A percentile compares a stretch with the other conserved stretches of the same genome.
These are phyloP conservation scores for Symphodus melops DNA, from an alignment of 2,113 vertebrate genomes.

Conservation along the genomic window DNA sequence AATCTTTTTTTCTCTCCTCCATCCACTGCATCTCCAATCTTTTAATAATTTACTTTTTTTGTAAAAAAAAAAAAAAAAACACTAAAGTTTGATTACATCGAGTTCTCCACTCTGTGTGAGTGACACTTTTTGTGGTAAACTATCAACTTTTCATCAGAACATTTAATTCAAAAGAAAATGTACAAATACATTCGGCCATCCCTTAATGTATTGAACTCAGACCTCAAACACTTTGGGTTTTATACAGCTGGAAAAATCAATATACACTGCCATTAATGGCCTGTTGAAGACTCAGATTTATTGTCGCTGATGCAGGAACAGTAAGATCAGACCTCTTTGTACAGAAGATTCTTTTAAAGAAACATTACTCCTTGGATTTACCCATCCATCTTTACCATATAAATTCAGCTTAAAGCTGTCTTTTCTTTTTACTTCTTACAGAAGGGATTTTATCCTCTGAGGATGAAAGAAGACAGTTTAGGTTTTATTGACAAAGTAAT, in stretches of 20 bases:
- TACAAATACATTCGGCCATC: conserved; percentile 7
- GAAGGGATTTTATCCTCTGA: no score
- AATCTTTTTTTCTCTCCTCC: no score
- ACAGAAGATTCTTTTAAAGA: not conserved
- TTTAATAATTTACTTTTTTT: conserved; percentile 21
- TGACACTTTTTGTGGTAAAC: conserved; percentile 17
- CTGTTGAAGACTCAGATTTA: conserved; percentile 13
- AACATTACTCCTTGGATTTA: not conserved
- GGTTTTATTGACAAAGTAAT: no score
- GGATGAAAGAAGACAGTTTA: not conserved
- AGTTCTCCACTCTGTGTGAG: not conserved
- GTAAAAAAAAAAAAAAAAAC: conserved; percentile 16
- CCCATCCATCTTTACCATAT: no score
- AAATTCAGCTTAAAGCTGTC: no score
- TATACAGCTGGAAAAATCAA: conserved; percentile 40
- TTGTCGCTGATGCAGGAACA: conserved; percentile 9
- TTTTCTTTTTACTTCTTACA: no score
- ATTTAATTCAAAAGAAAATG: conserved; percentile 2
- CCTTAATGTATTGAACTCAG: conserved; percentile 36
- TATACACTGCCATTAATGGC: conserved; percentile 12
- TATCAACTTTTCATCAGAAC: not conserved
- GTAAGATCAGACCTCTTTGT: conserved; percentile 6
- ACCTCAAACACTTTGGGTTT: conserved; percentile 4
- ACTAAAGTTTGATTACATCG: not conserved
- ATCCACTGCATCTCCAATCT: not conserved